A percentile compares a stretch with the other conserved stretches of the same genome.
Evolutionary conservation across 2,113 vertebrate species (phyloP).

Genomic region (Amphiprion percula): DNA sequence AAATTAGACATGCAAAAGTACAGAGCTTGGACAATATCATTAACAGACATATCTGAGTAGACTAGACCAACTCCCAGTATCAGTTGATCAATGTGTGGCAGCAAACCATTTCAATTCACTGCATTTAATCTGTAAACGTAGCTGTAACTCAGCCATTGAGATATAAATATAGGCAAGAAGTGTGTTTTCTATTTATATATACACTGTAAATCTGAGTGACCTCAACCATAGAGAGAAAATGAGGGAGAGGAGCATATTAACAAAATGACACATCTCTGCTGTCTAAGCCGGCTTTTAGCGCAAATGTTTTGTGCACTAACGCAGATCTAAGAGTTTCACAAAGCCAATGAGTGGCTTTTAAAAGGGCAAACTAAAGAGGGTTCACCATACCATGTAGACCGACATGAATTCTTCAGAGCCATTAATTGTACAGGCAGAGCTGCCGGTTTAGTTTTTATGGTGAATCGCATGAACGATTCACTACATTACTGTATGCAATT

Average conservation of each 20-base stretch:
- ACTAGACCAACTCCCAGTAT: neutral
- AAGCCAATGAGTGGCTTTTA: slow-evolving; percentile 28
- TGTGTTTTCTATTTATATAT: slow-evolving; percentile 33
- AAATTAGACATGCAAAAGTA: too few relatives aligned
- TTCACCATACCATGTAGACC: slow-evolving; percentile 4
- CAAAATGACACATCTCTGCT: slow-evolving; percentile 21
- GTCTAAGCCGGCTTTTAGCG: slow-evolving; percentile 26
- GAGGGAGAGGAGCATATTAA: slow-evolving; percentile 11
- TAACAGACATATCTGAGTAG: neutral
- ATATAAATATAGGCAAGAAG: neutral
- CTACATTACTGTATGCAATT: slow-evolving; percentile 47
- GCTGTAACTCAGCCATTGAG: slow-evolving; percentile 18
- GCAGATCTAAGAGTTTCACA: slow-evolving; percentile 46
- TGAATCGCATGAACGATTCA: slow-evolving; percentile 18
- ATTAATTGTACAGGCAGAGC: slow-evolving; percentile 42
- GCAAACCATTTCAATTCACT: slow-evolving; percentile 27
- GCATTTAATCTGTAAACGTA: slow-evolving; percentile 20
- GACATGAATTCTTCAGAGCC: slow-evolving; percentile 33
- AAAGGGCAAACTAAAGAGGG: slow-evolving; percentile 49
- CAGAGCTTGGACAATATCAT: neutral
- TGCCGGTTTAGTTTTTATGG: slow-evolving; percentile 39
- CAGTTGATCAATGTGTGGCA: neutral
- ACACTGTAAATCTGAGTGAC: slow-evolving; percentile 21
- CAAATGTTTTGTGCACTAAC: slow-evolving; percentile 26
- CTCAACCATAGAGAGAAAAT: slow-evolving; percentile 10